Evolutionary conservation across 1,140 invertebrate genomes (phyloP).

Genomic region (Macrosteles quadrilineatus): DNA sequence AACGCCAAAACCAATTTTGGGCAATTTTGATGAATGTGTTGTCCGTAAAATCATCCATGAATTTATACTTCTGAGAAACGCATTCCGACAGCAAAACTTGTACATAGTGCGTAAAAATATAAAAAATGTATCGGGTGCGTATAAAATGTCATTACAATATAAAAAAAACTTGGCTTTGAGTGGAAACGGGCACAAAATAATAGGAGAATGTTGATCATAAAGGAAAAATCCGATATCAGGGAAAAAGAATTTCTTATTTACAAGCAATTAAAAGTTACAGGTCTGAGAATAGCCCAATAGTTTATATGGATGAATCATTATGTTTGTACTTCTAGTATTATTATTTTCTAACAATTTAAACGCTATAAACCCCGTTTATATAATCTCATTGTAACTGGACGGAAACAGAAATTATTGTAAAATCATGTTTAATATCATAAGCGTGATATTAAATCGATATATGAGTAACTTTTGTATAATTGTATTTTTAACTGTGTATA

Average conservation of each 20-base stretch:
- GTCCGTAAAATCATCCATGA: conserved; percentile 10
- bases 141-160: conserved; percentile 7
- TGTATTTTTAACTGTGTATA: too few relatives aligned
- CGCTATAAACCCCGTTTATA: too few relatives aligned
- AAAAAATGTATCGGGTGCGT: conserved; percentile 13
- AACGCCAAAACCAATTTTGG: not conserved
- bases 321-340: not conserved
- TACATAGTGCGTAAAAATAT: not conserved
- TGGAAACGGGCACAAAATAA: conserved; percentile 27
- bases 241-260: conserved; percentile 28
- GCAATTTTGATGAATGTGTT: conserved; percentile 20
- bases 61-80: conserved; percentile 28
- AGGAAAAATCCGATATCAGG: conserved; percentile 24
- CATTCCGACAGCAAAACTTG: conserved; percentile 2
- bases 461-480: too few relatives aligned
- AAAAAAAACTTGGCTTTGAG: conserved; percentile 22
- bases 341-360: too few relatives aligned
- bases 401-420: too few relatives aligned
- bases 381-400: too few relatives aligned
- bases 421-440: too few relatives aligned
- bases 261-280: conserved; percentile 10
- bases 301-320: conserved; percentile 29
- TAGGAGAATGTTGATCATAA: conserved; percentile 27
- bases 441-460: too few relatives aligned
- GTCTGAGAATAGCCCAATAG: conserved; percentile 21